These are phyloP conservation scores for Muscicapa comitata DNA, from an alignment of 2,797 vertebrate genomes.

Conservation along the genomic window DNA sequence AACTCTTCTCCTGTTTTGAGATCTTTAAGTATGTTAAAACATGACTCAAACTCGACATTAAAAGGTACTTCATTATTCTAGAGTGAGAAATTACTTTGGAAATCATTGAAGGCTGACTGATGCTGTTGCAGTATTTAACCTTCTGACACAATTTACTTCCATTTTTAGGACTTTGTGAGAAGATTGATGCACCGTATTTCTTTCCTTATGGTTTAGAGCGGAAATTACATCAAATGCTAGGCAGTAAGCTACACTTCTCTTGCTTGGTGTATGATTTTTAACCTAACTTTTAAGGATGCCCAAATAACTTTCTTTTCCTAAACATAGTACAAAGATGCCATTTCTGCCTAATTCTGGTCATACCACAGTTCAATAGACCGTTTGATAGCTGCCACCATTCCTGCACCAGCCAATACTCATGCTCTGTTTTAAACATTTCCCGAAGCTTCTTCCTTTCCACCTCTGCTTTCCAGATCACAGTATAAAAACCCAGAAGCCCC, in stretches of 20 bases:
- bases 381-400: not conserved
- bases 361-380: not conserved
- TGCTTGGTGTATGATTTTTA: not conserved
- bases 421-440: not conserved
- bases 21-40: not conserved
- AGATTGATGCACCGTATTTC: not conserved
- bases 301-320: not conserved
- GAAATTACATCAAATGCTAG: not conserved
- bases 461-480: not conserved
- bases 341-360: not conserved
- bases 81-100: not conserved
- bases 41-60: not conserved
- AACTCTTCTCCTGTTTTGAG: not conserved
- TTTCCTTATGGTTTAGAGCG: not conserved
- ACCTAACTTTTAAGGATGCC: not conserved
- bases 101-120: not conserved
- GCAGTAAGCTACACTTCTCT: not conserved
- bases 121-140: not conserved
- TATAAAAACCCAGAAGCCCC: not conserved
- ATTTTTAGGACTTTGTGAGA: not conserved
- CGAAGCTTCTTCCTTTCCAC: not conserved
- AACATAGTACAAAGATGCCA: not conserved
- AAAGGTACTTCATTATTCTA: not conserved
- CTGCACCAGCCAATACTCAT: not conserved
- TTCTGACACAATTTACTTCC: not conserved